A percentile compares a stretch with the other conserved stretches of the same genome.
Evolutionary conservation across 2,888 invertebrate genomes (phyloP).

Genomic region (Pantelozetes paolii): DNA sequence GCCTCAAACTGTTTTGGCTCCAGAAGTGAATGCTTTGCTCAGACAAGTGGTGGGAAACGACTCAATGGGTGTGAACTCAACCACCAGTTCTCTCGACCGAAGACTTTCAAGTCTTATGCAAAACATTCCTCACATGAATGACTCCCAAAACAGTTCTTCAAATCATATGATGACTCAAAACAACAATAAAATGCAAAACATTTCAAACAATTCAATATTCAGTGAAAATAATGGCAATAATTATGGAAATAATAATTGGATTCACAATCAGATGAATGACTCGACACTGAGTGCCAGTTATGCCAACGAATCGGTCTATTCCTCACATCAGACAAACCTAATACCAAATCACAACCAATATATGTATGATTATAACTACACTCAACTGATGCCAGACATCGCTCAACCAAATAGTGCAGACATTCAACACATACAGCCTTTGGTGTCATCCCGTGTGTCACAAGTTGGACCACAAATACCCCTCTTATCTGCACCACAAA

Average conservation of each 20-base stretch:
- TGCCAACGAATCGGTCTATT: not conserved
- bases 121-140: slow-evolving; percentile 46
- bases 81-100: slow-evolving; percentile 45
- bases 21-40: not conserved
- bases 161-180: slow-evolving; percentile 3
- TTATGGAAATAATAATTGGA: not conserved
- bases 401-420: not conserved
- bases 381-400: not conserved
- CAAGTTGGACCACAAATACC: not conserved
- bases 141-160: not conserved
- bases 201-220: not conserved
- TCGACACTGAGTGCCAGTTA: not conserved
- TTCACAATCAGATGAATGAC: not conserved
- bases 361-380: slow-evolving; percentile 14
- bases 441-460: not conserved
- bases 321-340: not conserved
- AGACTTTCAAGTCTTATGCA: slow-evolving; percentile 48
- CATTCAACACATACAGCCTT: not conserved
- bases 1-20: slow-evolving; percentile 1
- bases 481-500: not conserved
- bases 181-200: not conserved
- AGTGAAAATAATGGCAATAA: not conserved
- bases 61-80: not conserved
- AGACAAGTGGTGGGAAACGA: not conserved
- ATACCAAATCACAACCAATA: not conserved